phyloP scores from a whole-genome alignment of 2,797 vertebrate genomes.

The Falco rusticolus region DNA sequence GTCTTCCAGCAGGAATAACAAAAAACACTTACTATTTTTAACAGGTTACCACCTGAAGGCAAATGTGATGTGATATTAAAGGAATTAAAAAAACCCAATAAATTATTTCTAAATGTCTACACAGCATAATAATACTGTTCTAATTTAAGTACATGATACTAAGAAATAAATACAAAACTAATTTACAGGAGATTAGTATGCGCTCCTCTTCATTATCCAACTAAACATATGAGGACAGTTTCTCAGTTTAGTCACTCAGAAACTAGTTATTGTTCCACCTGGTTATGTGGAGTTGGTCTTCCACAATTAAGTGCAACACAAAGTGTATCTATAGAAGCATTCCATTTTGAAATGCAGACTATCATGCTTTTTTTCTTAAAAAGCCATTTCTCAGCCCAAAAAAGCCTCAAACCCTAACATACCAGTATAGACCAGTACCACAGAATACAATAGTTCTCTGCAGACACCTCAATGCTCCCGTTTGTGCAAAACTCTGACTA shows the following conservation, averaged over 20 bases:
- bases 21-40: not conserved
- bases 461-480: not conserved
- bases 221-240: not conserved
- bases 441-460: not conserved
- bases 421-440: not conserved
- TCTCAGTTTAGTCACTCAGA: not conserved
- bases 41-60: not conserved
- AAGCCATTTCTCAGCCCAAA: not conserved
- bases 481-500: not conserved
- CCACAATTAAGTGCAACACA: not conserved
- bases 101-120: not conserved
- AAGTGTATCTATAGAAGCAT: not conserved
- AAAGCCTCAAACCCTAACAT: not conserved
- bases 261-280: not conserved
- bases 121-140: not conserved
- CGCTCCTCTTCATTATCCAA: not conserved
- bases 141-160: not conserved
- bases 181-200: not conserved
- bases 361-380: not conserved
- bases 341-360: not conserved
- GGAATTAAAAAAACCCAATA: not conserved
- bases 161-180: not conserved
- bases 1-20: conserved; percentile 2
- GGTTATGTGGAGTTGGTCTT: not conserved
- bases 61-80: not conserved